Conservation (phyloP, 2,888 invertebrate genomes). For the Lithophane semibrunnea region DNA sequence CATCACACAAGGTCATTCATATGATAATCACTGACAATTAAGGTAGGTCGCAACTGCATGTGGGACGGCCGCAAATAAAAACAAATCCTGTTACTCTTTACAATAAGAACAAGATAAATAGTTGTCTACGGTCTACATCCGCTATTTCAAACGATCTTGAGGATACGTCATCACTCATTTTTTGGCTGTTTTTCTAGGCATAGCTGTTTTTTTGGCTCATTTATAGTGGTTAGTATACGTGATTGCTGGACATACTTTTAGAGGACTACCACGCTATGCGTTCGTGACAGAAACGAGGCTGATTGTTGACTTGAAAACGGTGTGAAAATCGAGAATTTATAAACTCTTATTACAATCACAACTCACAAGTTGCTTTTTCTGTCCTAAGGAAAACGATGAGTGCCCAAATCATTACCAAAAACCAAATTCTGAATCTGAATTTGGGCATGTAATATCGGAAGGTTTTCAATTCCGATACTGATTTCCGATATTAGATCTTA, state of each 20-base stretch:
- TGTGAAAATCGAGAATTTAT: not conserved
- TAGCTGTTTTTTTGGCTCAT: conserved; percentile 34
- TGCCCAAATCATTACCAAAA: not conserved
- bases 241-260: conserved; percentile 14
- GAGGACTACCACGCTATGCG: not conserved
- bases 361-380: not conserved
- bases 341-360: not conserved
- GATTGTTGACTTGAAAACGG: not conserved
- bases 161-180: conserved; percentile 46
- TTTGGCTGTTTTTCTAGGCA: conserved; percentile 20
- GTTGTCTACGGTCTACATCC: conserved; percentile 59
- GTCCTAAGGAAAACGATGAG: too few relatives aligned
- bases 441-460: too few relatives aligned
- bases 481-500: too few relatives aligned
- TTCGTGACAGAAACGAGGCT: not conserved
- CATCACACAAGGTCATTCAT: conserved; percentile 68
- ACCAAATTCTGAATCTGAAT: not conserved
- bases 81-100: conserved; percentile 59
- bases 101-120: conserved; percentile 52
- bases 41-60: conserved; percentile 55
- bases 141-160: conserved; percentile 41
- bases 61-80: conserved; percentile 60
- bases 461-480: too few relatives aligned
- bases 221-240: conserved; percentile 15
- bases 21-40: conserved; percentile 70